Percentiles rank a stretch among this genome's conserved stretches.
Evolutionary conservation across 2,888 invertebrate species (phyloP).

Genomic region (Heliconius hortense): DNA sequence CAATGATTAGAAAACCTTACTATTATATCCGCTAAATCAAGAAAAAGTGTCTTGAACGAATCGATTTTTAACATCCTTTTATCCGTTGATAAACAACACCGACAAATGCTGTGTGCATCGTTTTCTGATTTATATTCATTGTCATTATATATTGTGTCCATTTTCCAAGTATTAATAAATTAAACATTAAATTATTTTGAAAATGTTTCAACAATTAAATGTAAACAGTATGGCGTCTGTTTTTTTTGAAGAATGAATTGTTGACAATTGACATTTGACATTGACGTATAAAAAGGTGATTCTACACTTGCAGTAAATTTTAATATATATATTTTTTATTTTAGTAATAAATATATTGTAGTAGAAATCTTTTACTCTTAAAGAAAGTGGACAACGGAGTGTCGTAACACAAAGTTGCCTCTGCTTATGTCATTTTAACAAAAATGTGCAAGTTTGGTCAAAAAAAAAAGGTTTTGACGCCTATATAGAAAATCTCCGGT

Average conservation of each 20-base stretch:
- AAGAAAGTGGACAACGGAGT: too few species aligned
- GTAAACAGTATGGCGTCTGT: constrained; percentile 41
- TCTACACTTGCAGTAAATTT: not conserved
- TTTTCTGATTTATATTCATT: constrained; percentile 37
- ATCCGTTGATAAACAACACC: constrained; percentile 65
- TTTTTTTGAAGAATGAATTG: not conserved
- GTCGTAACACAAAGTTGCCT: too few species aligned
- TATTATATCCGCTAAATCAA: constrained; percentile 60
- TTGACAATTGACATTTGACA: constrained; percentile 26
- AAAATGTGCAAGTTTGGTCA: too few species aligned
- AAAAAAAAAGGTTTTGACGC: too few species aligned
- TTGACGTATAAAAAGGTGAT: not conserved
- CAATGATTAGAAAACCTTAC: constrained; percentile 48
- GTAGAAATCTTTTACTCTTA: too few species aligned
- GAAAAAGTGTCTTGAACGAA: constrained; percentile 50
- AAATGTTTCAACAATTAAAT: constrained; percentile 5
- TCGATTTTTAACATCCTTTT: constrained; percentile 52
- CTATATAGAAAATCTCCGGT: too few species aligned
- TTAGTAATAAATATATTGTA: too few species aligned
- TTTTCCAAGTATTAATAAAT: constrained; percentile 22
- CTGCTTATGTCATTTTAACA: too few species aligned
- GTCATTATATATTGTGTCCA: constrained; percentile 30
- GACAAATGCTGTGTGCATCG: constrained; percentile 53
- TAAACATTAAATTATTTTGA: constrained; percentile 27
- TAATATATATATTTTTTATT: too few species aligned